Conservation (phyloP, 2,888 invertebrate species). For the Oscheius onirici region DNA sequence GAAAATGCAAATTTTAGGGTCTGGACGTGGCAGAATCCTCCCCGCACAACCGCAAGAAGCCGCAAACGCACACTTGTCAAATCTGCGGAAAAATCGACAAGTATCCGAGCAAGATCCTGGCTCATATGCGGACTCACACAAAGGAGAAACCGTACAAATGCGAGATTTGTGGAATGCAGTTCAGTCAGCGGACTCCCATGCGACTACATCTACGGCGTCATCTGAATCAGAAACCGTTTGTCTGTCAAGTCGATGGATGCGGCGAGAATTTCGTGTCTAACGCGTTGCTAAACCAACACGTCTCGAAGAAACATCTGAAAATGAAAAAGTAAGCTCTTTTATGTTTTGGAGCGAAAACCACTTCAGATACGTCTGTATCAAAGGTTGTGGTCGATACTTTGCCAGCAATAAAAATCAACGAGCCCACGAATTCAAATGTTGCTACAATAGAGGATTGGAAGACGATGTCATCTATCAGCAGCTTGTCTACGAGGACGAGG, state of each 20-base stretch:
- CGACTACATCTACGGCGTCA: constrained; percentile 62
- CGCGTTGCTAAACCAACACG: constrained; percentile 57
- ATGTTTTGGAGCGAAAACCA: neutral
- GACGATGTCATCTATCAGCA: constrained; percentile 17
- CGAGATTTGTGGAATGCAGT: constrained; percentile 59
- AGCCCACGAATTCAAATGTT: constrained; percentile 50
- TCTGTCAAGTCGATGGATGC: constrained; percentile 47
- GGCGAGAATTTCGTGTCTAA: constrained; percentile 49
- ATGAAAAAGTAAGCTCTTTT: constrained; percentile 42
- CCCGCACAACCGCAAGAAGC: constrained; percentile 60
- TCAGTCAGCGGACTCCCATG: constrained; percentile 62
- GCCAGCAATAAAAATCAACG: constrained; percentile 44
- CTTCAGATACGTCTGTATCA: constrained; percentile 57
- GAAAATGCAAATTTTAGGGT: constrained; percentile 41
- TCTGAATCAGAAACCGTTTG: constrained; percentile 52
- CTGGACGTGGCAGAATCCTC: constrained; percentile 52
- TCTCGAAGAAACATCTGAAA: constrained; percentile 52
- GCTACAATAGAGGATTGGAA: constrained; percentile 22
- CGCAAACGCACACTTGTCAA: constrained; percentile 56
- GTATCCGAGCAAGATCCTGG: constrained; percentile 64
- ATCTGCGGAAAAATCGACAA: constrained; percentile 61
- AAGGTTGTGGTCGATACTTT: constrained; percentile 63
- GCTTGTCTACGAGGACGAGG: constrained; percentile 12
- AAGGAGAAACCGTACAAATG: constrained; percentile 64
- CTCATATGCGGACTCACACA: constrained; percentile 64